phyloP scores from a whole-genome alignment of 2,888 invertebrate species.

The Flexamia atlantica region DNA sequence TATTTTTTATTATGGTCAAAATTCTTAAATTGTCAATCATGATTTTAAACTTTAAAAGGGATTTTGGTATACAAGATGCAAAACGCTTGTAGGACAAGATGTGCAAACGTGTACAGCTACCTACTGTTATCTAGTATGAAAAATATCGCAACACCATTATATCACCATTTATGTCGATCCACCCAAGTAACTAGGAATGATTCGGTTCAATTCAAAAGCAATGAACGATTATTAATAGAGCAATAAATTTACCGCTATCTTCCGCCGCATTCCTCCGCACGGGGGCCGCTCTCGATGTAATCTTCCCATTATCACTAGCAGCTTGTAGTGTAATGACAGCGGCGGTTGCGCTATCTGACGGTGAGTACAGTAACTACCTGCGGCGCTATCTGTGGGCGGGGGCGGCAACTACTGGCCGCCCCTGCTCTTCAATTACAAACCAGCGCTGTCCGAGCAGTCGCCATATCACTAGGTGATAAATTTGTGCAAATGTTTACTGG shows the following conservation, averaged over 20 bases:
- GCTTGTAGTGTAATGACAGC: constrained; percentile 6
- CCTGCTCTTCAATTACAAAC: neutral
- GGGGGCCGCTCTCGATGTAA: neutral
- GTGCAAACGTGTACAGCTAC: too few species aligned
- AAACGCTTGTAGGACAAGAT: too few species aligned
- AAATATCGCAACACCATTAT: too few species aligned
- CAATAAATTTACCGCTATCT: constrained; percentile 1
- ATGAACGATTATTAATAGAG: constrained; percentile 18
- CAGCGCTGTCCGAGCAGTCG: neutral
- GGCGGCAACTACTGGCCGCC: constrained; percentile 1
- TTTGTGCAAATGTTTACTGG: neutral
- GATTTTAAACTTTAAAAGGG: too few species aligned
- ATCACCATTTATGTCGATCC: neutral
- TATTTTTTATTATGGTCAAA: too few species aligned
- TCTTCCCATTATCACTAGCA: neutral
- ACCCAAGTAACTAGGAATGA: neutral
- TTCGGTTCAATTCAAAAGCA: neutral
- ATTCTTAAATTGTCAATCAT: too few species aligned
- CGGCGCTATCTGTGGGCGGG: constrained; percentile 15
- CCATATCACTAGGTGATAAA: neutral
- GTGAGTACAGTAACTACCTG: neutral
- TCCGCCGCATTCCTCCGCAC: neutral
- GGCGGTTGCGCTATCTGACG: neutral
- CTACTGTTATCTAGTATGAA: too few species aligned
- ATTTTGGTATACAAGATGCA: too few species aligned